Percentiles rank a stretch among this genome's conserved stretches.
phyloP scores from a whole-genome alignment of 2,888 invertebrate genomes.

The Cantharis flavilabris region DNA sequence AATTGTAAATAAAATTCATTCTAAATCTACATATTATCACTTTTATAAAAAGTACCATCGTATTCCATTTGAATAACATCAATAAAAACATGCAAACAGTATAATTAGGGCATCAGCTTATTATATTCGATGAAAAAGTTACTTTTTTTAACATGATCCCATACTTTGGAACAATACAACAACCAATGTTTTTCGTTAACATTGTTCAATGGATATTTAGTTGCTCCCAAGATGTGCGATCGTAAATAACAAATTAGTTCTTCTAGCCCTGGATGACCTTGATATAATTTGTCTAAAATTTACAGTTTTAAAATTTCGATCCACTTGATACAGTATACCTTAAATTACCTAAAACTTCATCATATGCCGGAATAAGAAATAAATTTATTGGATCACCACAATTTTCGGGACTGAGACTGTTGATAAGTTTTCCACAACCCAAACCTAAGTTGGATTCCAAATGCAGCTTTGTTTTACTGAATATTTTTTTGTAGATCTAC shows the following conservation, averaged over 20 bases:
- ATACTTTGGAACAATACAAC: conserved; percentile 79
- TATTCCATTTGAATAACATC: neutral
- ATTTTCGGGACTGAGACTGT: conserved; percentile 59
- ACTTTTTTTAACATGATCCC: conserved; percentile 85
- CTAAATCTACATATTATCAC: neutral
- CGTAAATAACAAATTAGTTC: conserved; percentile 69
- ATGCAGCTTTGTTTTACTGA: conserved; percentile 68
- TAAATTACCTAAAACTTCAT: conserved; percentile 55
- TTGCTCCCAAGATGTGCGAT: conserved; percentile 71
- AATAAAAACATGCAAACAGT: neutral
- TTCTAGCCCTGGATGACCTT: conserved; percentile 67
- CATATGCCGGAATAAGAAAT: conserved; percentile 69
- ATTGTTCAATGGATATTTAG: conserved; percentile 72
- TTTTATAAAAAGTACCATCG: neutral
- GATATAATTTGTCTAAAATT: conserved; percentile 59
- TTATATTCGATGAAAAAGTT: conserved; percentile 84
- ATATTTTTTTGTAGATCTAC: conserved; percentile 57
- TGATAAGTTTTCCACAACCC: conserved; percentile 55
- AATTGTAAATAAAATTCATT: too few relatives aligned
- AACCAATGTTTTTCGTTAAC: conserved; percentile 84
- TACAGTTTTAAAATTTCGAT: neutral
- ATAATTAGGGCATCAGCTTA: conserved; percentile 68
- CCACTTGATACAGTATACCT: neutral
- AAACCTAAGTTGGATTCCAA: conserved; percentile 70
- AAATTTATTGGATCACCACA: conserved; percentile 70